Evolutionary conservation across 2,888 invertebrate genomes (phyloP).

Genomic region (Lithophane socia): DNA sequence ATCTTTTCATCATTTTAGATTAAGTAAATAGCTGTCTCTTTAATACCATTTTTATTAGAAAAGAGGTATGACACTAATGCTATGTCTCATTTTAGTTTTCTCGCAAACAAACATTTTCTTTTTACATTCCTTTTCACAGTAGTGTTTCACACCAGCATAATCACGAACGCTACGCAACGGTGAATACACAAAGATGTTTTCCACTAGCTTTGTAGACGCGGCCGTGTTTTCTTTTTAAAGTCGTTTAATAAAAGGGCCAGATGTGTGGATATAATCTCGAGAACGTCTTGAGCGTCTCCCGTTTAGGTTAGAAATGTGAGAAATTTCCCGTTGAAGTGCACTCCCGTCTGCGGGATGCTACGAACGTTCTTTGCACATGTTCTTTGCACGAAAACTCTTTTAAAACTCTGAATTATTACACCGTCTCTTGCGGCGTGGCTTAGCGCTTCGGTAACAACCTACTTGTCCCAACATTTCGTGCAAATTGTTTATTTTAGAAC

Average conservation of each 20-base stretch:
- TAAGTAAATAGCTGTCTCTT: conserved; percentile 2
- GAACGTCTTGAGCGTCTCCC: conserved; percentile 68
- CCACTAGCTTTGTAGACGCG: conserved; percentile 64
- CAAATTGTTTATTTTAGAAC: conserved; percentile 37
- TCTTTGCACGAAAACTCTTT: conserved; percentile 72
- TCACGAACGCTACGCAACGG: conserved; percentile 55
- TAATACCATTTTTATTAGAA: conserved; percentile 2
- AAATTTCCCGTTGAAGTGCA: conserved; percentile 73
- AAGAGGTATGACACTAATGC: conserved; percentile 20
- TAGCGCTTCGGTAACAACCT: conserved; percentile 54
- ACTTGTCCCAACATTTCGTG: conserved; percentile 44
- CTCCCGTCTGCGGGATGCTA: conserved; percentile 68
- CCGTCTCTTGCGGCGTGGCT: conserved; percentile 58
- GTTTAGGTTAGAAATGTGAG: conserved; percentile 76
- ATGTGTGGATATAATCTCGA: conserved; percentile 73
- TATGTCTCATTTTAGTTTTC: conserved; percentile 25
- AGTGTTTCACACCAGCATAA: conserved; percentile 49
- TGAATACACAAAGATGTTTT: conserved; percentile 59
- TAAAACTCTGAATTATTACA: conserved; percentile 71
- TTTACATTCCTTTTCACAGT: conserved; percentile 24
- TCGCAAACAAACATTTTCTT: conserved; percentile 27
- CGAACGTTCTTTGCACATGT: conserved; percentile 70
- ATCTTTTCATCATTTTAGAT: conserved; percentile 6
- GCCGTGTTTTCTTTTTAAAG: conserved; percentile 69
- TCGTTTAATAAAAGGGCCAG: conserved; percentile 70